Base-by-base conservation (phyloP, 2,113 vertebrate species). In the Semicossyphus pulcher region DNA sequence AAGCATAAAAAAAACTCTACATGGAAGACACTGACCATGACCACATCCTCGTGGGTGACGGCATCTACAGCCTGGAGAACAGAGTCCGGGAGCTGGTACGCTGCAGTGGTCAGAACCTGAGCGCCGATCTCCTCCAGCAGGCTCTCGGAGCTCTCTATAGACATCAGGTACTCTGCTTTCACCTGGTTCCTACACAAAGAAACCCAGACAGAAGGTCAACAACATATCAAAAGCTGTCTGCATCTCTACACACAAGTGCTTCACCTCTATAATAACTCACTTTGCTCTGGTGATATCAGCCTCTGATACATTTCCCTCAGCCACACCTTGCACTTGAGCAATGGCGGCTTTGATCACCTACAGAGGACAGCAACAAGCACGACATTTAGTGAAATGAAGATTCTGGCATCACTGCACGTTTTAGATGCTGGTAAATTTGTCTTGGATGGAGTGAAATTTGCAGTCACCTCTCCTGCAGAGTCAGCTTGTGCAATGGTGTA, bases 301-400 rank as follows among this genome's bases (percentile, higher is more conserved):
- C 12, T 88, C 91, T 0, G 96, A 93, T 56, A 97, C n/a, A 1
- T 84, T 89, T 4, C 97, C 96, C 61, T 96, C 92, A n/a, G 96
- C 92, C 58, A 97, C 26, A 14, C 86, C 81, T 61, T 91, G 95
- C 41, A 97, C 86, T 80, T 98, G 95, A 80, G 90, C 90, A 65
- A 97, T 62, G 44, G 95, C 95, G 37, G 96, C 94, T 81, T 92
- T 95, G 89, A 99, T 95, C 16, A 97, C 97, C 97, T 98, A 56
- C n/a, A 56, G 21, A 75, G 20, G 57, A 29, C 7, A 1, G 31
- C 25, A 78, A 37, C n/a, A 36, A 57, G 49, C 5, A 44, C 3
- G 0, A 70, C 6, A 10, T 10, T 56, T 2, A 36, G 44, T 41
- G 16, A 45, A 9, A 63, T n/a, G 21, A 10, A 36, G 0, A 39